A percentile compares a stretch with the other conserved stretches of the same genome.
Conservation (phyloP, 2,113 vertebrate species). For the Ramphastos sulfuratus region DNA sequence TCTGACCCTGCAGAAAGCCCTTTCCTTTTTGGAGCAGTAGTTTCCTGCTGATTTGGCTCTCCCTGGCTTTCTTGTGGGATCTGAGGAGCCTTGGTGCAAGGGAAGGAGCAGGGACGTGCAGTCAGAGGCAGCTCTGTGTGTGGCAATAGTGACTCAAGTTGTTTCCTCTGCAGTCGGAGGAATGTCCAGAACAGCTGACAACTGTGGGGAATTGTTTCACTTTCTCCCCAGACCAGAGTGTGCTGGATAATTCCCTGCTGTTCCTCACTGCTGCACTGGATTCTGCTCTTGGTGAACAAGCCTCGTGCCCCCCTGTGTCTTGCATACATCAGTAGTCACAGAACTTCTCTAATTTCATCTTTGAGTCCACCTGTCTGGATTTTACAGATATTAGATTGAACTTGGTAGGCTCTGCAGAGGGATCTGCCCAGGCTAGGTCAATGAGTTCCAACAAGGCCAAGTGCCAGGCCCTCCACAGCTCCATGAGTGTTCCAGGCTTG, state of each 20-base stretch:
- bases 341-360: background rate
- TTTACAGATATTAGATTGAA: background rate
- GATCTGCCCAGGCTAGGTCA: too few species aligned
- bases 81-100: background rate
- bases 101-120: background rate
- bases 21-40: background rate
- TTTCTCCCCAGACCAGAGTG: background rate
- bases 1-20: background rate
- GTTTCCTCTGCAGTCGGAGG: background rate
- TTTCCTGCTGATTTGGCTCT: background rate
- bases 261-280: background rate
- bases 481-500: too few species aligned
- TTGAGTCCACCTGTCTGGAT: background rate
- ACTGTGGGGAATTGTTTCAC: background rate
- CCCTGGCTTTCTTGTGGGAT: background rate
- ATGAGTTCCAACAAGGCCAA: too few species aligned
- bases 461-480: too few species aligned
- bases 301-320: fast-evolving
- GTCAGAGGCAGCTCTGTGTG: background rate
- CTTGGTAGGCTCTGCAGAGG: background rate
- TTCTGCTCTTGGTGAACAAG: background rate
- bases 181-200: background rate
- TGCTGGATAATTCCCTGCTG: background rate
- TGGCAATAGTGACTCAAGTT: background rate
- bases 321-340: background rate